A percentile compares a stretch with the other conserved stretches of the same genome.
Evolutionary conservation across 1,140 invertebrate genomes (phyloP).

Genomic region (Tetraneura akinire): DNA sequence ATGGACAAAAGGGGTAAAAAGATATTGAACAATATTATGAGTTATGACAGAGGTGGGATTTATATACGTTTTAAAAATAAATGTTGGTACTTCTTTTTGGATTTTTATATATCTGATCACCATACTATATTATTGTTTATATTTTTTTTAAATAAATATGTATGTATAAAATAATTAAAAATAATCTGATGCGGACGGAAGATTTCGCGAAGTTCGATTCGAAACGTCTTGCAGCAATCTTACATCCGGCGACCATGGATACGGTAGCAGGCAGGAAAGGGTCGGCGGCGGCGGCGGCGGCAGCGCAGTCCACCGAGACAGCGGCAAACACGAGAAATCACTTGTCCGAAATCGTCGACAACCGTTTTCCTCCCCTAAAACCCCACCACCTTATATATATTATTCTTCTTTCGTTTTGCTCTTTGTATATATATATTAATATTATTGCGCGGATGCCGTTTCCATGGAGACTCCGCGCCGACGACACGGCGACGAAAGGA

Average conservation of each 20-base stretch:
- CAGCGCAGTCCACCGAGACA: not conserved
- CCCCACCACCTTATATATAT: not conserved
- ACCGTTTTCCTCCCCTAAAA: slow-evolving; percentile 21
- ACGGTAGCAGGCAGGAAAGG: no score
- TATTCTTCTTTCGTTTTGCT: not conserved
- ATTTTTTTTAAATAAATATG: no score
- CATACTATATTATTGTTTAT: no score
- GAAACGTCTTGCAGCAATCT: slow-evolving; percentile 14
- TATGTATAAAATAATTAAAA: no score
- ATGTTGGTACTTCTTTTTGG: no score
- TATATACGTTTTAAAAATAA: no score
- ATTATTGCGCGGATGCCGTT: not conserved
- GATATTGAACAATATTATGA: no score
- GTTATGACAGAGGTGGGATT: no score
- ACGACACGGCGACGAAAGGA: slow-evolving; percentile 11
- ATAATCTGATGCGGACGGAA: not conserved
- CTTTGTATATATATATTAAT: no score
- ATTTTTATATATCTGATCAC: no score
- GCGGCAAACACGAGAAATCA: slow-evolving; percentile 37
- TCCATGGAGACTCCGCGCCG: not conserved
- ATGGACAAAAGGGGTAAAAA: no score
- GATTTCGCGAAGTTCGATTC: slow-evolving; percentile 23
- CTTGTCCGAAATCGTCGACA: slow-evolving; percentile 48
- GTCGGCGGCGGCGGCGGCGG: not conserved
- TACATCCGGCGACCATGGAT: not conserved